Base-by-base conservation (phyloP, 2,113 vertebrate genomes). In the Polypterus bichir region DNA sequence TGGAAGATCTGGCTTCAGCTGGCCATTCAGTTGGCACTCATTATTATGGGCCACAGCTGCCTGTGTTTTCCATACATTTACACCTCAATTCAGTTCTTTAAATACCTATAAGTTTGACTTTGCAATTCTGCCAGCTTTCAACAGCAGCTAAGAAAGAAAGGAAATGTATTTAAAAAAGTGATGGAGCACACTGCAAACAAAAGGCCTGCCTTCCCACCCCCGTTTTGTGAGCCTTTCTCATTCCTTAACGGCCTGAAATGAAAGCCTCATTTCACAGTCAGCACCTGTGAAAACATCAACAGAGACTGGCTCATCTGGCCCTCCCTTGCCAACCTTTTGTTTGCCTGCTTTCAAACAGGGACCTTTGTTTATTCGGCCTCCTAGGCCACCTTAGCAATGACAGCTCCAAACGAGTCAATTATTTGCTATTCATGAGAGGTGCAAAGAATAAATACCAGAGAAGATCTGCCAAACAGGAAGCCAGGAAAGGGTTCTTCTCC, bases 311-410 rank as follows among this genome's bases (percentile, higher is more conserved):
- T 63, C 69, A 69, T 53, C 67, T 47, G 59, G 57, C 65, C 68
- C 70, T 73, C n/a, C 57, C 66, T 69, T 70, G 55, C 46, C 68
- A 63, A 59, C 54, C 64, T 54, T 75, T 76, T 69, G 47, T 65
- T 69, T 45, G 7, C 9, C 47, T 44, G 59, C 47, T 47, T n/a
- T 62, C 46, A 67, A 47, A 5, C 44, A 47, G 6, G 49, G 48
- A 44, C 45, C 66, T 70, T 68, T 73, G 62, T 75, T 76, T 73
- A 59, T 73, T 70, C 71, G 6, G 8, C 11, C 52, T 69, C 49
- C 7, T 7, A 5, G 4, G 46, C 47, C 45, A 61, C 59, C 44
- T 69, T 68, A 71, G 48, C 55, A 58, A 45, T 55, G 44, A 67
- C 44, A 58, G 60, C 66, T 70, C 67, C 67, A 71, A 74, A 72